phyloP scores from a whole-genome alignment of 2,113 vertebrate species.

The Microcebus griseorufus region DNA sequence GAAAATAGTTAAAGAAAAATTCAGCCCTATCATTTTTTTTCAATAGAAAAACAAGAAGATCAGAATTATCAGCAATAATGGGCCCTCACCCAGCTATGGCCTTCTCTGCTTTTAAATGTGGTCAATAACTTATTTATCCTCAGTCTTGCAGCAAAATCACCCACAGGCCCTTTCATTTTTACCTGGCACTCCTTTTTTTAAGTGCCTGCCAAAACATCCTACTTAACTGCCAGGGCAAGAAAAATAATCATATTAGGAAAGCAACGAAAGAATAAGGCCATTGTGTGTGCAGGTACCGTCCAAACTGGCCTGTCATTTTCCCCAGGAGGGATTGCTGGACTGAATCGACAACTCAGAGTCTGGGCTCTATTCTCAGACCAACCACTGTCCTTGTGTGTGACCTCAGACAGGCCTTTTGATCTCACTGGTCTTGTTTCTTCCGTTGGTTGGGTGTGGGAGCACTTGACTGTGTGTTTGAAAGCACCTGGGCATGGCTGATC shows the following conservation, averaged over 20 bases:
- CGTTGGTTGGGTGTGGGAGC: neutral
- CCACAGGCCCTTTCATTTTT: neutral
- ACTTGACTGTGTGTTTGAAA: neutral
- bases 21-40: neutral
- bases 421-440: neutral
- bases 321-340: neutral
- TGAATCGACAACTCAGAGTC: neutral
- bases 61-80: neutral
- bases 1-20: neutral
- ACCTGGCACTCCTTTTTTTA: neutral
- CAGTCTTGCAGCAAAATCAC: neutral
- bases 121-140: neutral
- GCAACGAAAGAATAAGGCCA: neutral
- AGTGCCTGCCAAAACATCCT: neutral
- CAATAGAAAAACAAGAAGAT: slow-evolving; percentile 25
- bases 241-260: slow-evolving; percentile 26
- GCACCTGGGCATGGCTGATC: neutral
- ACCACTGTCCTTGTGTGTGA: neutral
- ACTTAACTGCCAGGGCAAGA: neutral
- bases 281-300: neutral
- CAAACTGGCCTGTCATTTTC: neutral
- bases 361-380: neutral
- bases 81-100: neutral
- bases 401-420: neutral
- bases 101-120: neutral